Base-by-base conservation (phyloP, 2,113 vertebrate genomes). In the Sylvilagus bachmani region DNA sequence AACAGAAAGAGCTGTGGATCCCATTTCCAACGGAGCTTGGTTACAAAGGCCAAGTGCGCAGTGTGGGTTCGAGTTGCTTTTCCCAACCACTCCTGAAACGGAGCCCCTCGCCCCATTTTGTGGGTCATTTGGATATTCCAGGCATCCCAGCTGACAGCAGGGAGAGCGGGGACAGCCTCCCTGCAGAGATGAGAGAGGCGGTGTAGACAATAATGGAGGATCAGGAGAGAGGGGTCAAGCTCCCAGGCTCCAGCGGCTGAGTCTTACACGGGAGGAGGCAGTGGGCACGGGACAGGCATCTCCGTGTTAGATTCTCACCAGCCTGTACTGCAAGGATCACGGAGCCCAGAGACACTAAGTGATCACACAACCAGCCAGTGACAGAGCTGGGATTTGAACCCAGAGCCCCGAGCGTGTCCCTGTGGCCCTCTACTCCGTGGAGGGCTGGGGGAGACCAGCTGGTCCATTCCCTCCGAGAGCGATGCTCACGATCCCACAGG, bases 401-500 rank as follows among this genome's bases (percentile, higher is more conserved):
- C 66, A 25, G 38, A 29, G 36, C 36, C 3, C 4, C 53, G 31
- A 58, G 4, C 7, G 3, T 4, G 27, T 0, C n/a, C 4, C 33
- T 21, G 13, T 33, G 61, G 5, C 27, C 55, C 22, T 77, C 61
- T 51, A 12, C 25, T 61, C 11, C 10, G 0, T 0, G 11, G 55
- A 49, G 51, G 12, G 12, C 44, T 77, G 2, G 10, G 31, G 38
- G 24, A 84, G 70, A 33, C 33, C 27, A 44, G 14, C 0, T 21
- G 14, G 84, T 69, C 36, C 31, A 3, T 70, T 87, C 49, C 53
- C 7, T 10, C 70, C 1, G 25, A 4, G 49, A n/a, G 25, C 21
- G 22, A 13, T 0, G 0, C 29, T 17, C 36, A 53, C 3, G 2
- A 10, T 4, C 5, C 77, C 8, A 24, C 8, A 29, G 11, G 44